These are phyloP conservation scores for Salvelinus alpinus DNA, from an alignment of 2,113 vertebrate species.

Conservation along the genomic window DNA sequence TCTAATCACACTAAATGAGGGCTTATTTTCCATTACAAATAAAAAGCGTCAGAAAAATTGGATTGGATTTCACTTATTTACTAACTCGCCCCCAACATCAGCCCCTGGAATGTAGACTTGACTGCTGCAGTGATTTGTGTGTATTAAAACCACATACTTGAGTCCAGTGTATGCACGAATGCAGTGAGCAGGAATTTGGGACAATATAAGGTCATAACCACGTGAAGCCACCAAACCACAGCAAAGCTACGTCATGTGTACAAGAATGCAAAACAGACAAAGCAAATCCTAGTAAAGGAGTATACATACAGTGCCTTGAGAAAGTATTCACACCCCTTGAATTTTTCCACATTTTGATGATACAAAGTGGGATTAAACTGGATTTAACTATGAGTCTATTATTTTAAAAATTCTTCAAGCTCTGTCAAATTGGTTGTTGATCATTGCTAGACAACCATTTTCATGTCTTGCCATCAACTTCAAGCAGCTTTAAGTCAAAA, in stretches of 20 bases:
- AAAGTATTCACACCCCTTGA: no score
- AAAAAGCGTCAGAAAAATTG: constrained; percentile 43
- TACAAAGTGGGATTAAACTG: no score
- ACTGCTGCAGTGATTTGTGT: no score
- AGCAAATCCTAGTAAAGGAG: constrained; percentile 31
- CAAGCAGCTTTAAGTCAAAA: no score
- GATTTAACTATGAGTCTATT: no score
- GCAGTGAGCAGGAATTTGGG: not conserved
- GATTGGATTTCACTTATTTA: constrained; percentile 31
- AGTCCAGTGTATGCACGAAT: not conserved
- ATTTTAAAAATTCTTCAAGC: no score
- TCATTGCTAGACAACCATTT: no score
- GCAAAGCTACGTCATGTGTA: constrained; percentile 47
- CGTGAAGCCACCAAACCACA: constrained; percentile 38
- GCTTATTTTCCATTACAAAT: constrained; percentile 62
- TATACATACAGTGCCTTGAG: not conserved
- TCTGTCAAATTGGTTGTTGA: no score
- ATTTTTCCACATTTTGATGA: no score
- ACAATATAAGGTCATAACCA: constrained; percentile 22
- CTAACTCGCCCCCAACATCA: not conserved
- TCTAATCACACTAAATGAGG: constrained; percentile 37
- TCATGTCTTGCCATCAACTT: no score
- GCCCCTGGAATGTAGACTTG: not conserved
- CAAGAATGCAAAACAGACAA: constrained; percentile 19
- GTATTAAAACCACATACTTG: constrained; percentile 3